Evolutionary conservation across 1,140 invertebrate genomes (phyloP).

Genomic region (Odontomachus brunneus): DNA sequence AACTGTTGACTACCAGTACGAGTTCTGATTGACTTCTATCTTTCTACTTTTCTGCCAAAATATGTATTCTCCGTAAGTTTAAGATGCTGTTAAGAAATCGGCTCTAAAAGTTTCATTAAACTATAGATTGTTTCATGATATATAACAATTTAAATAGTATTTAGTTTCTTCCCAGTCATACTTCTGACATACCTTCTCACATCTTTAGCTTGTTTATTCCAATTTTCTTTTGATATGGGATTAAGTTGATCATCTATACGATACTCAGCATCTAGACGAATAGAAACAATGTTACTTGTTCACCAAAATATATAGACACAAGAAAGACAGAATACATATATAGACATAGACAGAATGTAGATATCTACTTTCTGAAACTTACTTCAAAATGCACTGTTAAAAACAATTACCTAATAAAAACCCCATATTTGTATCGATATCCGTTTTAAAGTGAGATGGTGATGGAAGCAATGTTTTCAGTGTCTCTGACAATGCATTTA

Average conservation of each 20-base stretch:
- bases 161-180: background rate
- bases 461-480: slow-evolving; percentile 18
- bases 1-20: too few species aligned
- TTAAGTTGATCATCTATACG: slow-evolving; percentile 11
- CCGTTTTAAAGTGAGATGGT: slow-evolving; percentile 17
- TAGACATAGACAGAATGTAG: too few species aligned
- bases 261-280: slow-evolving; percentile 48
- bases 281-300: background rate
- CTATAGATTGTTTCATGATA: background rate
- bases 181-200: slow-evolving; percentile 25
- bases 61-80: too few species aligned
- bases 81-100: background rate
- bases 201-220: slow-evolving; percentile 35
- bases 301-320: too few species aligned
- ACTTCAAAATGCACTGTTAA: background rate
- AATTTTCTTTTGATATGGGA: slow-evolving; percentile 35
- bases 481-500: slow-evolving; percentile 28
- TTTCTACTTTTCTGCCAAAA: too few species aligned
- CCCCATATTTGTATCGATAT: slow-evolving; percentile 35
- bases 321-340: background rate
- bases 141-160: background rate
- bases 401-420: slow-evolving; percentile 44
- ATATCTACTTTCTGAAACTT: background rate
- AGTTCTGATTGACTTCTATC: too few species aligned
- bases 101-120: background rate